Evolutionary conservation across 2,113 vertebrate genomes (phyloP), one percentile per base, ranked within the genome.

Genomic region (Hippolais icterina): DNA sequence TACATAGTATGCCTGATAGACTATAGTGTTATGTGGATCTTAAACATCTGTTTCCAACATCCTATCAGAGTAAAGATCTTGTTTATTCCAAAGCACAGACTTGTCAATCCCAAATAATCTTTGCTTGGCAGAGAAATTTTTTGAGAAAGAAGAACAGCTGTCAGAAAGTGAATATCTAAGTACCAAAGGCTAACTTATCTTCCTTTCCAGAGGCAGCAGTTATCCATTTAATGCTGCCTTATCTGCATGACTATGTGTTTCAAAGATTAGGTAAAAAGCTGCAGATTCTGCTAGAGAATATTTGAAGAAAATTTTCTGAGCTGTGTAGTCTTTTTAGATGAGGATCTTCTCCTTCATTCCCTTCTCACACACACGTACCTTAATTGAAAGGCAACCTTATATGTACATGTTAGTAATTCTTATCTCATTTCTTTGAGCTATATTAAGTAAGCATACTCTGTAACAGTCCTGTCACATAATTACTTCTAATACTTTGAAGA

Each of bases 211-310:
- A 78, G 86, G 42, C 79, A 93, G 76, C 64, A 89, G 76, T 59
- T 63, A 93, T 95, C 83, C 64, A 59, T 95, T 93, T 93, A 90
- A 75, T 90, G 39, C 64, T 3, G 10, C 83, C 56, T 96, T 97
- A 89, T 94, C 90, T 90, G 35, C 14, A 11, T 87, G 39, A 63
- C 56, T 95, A 0, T 64, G 39, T 61, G 39, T 92, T 95, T 94
- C 91, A 69, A 63, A 94, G 69, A 87, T 81, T 17, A 87, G 35
- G 52, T 66, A 74, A 83, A 92, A 83, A 92, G 59, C 88, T 69
- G 28, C 61, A 76, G 63, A 85, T 95, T 72, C 49, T 35, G 35
- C 49, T 89, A 28, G 76, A 85, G 82, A 94, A 37, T 89, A 56
- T 74, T 77, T 86, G 44, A 50, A 63, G 69, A 60, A 70, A 80